Evolutionary conservation across 2,888 invertebrate genomes (phyloP), one percentile per base, ranked within the genome.

Genomic region (Xylota sylvarum): DNA sequence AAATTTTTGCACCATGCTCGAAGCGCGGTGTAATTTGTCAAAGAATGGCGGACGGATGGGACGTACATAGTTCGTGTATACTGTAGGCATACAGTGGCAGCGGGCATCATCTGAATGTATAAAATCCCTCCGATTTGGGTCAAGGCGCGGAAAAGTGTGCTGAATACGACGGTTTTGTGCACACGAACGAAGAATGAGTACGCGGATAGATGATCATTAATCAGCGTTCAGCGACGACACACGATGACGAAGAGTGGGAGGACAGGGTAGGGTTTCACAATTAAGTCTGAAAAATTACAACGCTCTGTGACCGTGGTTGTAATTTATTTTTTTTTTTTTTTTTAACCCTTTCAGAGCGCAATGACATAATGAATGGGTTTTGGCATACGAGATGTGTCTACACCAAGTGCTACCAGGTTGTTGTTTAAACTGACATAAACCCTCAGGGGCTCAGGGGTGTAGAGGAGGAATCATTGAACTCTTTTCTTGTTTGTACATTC

Each of bases 321-420:
- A 79, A 78, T 78, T 78, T 84, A 78, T 78, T 84, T 83, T 23
- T 23, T 23, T 23, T 23, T 23, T 78, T 48, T 23, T 23, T 23
- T 23, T 78, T 48, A 52, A 72, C 50, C 74, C 64, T 69, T 83
- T 65, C 37, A 23, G 7, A 14, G 35, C 52, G 17, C 78, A 78
- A 67, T 84, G 79, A 69, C 84, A 84, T 84, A 79, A 84, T 79
- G 69, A 70, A 84, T 79, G 79, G 79, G 32, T 40, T 70, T 77
- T 50, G 14, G 19, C 40, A 65, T 14, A 48, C 23, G 62, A 27
- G 12, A 56, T 23, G 30, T 17, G 19, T 14, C 50, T 32, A 62
- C n/a, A 46, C 4, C 1, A 73, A 79, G 74, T 84, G 79, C 74
- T 84, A 79, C 79, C 84, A 84, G 73, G n/a, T 73, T 73, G 48